phyloP scores from a whole-genome alignment of 2,113 vertebrate genomes.

The Acrocephalus kingi region DNA sequence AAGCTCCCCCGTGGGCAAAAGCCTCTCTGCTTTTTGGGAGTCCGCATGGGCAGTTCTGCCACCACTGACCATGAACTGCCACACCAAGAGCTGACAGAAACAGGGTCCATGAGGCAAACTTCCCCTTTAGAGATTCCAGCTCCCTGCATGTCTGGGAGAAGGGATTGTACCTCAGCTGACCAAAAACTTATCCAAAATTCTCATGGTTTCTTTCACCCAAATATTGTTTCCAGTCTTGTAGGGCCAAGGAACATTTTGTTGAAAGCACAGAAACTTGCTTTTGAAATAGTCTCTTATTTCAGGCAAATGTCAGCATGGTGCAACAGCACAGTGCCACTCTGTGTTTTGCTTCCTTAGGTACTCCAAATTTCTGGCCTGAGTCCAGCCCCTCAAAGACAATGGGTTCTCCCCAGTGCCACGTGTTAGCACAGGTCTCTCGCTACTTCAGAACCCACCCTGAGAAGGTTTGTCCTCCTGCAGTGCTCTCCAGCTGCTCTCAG shows the following conservation, averaged over 20 bases:
- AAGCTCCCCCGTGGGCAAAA: background rate
- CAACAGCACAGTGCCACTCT: background rate
- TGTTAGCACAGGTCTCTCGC: background rate
- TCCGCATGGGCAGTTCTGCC: background rate
- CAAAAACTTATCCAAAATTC: background rate
- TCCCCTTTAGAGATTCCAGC: background rate
- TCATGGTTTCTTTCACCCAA: background rate
- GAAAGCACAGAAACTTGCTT: background rate
- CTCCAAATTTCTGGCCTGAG: background rate
- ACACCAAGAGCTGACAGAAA: background rate
- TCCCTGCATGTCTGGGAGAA: background rate
- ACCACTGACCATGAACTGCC: background rate
- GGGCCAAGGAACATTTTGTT: background rate
- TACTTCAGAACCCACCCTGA: background rate
- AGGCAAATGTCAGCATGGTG: background rate
- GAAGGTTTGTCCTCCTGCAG: background rate
- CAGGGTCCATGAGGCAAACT: rapidly evolving
- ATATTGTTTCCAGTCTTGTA: background rate
- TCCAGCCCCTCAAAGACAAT: background rate
- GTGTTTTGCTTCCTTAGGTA: background rate
- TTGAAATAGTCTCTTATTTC: background rate
- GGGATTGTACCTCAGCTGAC: background rate
- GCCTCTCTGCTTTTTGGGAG: background rate
- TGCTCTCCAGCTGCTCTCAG: background rate
- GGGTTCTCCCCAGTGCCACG: background rate